Evolutionary conservation across 1,140 invertebrate species (phyloP).

Genomic region (Apis cerana): DNA sequence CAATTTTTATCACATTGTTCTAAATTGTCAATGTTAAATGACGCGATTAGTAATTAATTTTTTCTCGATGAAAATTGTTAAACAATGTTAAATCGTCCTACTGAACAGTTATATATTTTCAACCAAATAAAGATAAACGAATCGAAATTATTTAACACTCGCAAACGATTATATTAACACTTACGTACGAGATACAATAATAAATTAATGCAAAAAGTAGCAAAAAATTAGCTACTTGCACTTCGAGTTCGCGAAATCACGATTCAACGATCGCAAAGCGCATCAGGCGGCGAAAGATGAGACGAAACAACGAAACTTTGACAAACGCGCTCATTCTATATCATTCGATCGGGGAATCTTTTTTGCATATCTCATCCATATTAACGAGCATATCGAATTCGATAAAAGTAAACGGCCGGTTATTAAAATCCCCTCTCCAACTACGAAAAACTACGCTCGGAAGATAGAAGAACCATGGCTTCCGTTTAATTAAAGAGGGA

Average conservation of each 20-base stretch:
- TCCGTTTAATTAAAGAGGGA: constrained; percentile 10
- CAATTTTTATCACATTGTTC: not conserved
- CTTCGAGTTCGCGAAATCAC: not conserved
- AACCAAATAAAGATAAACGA: no score
- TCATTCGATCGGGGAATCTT: constrained; percentile 2
- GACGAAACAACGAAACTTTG: constrained; percentile 20
- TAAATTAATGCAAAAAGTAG: no score
- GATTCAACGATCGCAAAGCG: not conserved
- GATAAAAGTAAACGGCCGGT: constrained; percentile 1
- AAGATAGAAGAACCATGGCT: not conserved
- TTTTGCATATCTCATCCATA: constrained; percentile 36
- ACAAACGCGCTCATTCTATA: not conserved
- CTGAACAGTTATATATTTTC: not conserved
- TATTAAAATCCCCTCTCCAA: not conserved
- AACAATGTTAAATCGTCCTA: no score
- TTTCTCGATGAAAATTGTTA: not conserved
- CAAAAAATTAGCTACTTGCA: not conserved
- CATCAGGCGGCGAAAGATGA: not conserved
- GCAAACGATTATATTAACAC: no score
- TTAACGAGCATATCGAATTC: constrained; percentile 10
- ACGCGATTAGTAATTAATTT: not conserved
- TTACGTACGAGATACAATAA: no score
- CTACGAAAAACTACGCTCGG: not conserved
- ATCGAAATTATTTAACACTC: no score
- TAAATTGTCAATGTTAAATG: not conserved